Evolutionary conservation across 2,797 vertebrate species (phyloP), one percentile per base, ranked within the genome.

Genomic region (Steatocranus sp.): DNA sequence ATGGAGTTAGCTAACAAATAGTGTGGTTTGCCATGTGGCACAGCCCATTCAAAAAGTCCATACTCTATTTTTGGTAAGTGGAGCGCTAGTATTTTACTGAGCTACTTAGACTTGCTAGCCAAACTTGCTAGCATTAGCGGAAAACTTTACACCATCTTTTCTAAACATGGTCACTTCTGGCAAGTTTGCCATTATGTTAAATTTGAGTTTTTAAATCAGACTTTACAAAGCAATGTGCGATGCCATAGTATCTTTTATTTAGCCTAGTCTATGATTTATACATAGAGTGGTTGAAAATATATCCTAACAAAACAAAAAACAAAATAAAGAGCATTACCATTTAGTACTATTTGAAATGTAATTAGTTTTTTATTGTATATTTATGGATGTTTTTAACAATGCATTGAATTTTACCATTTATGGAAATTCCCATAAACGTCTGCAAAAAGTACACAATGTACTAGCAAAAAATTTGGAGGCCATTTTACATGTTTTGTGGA

Each of bases 381-480:
- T 70, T 46, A 43, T 46, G 6, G 4, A 70, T 46, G 5, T 2
- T 66, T 68, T 43, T 0, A 34, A 20, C 58, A 12, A 38, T n/a
- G 4, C 3, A 41, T 17, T 25, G 14, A 68, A 70, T 46, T 70
- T 27, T 0, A 46, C 38, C 0, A 18, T 46, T 27, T 46, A 5
- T 27, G 15, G 6, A 70, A 46, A 70, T 46, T 43, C 15, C 38
- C 3, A 11, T 3, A 46, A 46, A 27, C 41, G 1, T 70, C 23
- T 27, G 6, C 4, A 70, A 46, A 63, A 61, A 61, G 30, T 61
- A 61, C 10, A 61, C 32, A 61, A 61, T 36, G 32, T 20, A 61
- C 6, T 61, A n/a, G 32, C 32, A 61, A 36, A 36, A 20, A 0
- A 3, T 5, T 12, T 36, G 0, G 11, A 2, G 32, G 18, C 0